phyloP scores from a whole-genome alignment of 2,113 vertebrate genomes.

The crab-eating macaque (Macaca fascicularis) region T2T-MFA8v1.1 NC_088376.1:28940001-28940500 shows the following conservation, averaged over 20 bases:
- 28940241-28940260: neutral
- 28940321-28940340: too few relatives aligned
- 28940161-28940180: neutral
- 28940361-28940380: neutral
- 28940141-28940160: neutral
- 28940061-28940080: neutral
- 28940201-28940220: neutral
- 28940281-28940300: neutral
- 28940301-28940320: too few relatives aligned
- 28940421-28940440: neutral
- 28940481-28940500: neutral
- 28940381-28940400: neutral
- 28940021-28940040: neutral
- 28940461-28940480: neutral
- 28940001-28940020: neutral
- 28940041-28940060: neutral
- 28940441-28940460: neutral
- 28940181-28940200: neutral
- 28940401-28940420: neutral
- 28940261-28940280: neutral
- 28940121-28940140: neutral
- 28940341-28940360: too few relatives aligned
- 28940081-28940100: neutral
- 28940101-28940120: neutral
- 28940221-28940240: neutral